Evolutionary conservation across 1,140 invertebrate genomes (phyloP), one percentile per base, ranked within the genome.

Genomic region (Meloidogyne exigua): DNA sequence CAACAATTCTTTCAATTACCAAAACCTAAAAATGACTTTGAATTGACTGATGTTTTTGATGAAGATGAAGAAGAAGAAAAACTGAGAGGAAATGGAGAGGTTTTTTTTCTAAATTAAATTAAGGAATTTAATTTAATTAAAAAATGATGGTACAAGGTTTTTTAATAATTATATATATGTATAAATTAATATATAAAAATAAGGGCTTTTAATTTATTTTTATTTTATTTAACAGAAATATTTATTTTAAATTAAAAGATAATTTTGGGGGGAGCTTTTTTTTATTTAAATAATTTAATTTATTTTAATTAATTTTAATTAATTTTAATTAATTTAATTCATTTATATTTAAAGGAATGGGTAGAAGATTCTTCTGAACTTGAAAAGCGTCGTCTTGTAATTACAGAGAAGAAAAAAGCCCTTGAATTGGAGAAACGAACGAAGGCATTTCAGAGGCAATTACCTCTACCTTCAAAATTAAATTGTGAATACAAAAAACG

Each of bases 21-120:
- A 5, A 87, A 91, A 32, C 96, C 97, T 0, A 92, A 93, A 77
- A 98, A 99, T 88, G 96, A 99, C 89, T 99, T 96, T 89, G 96
- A 99, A 89, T 96, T 99, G 63, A 92, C 98, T 12, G 94, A 95
- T 0, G 94, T 96, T 28, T 90, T 90, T 15, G 91, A 83, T 70
- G 84, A 81, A 23, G 78, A 68, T 18, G 74, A 69, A 7, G 75
- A 78, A 87, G 82, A 0, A 80, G 89, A 18, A 82, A 15, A 18
- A 82, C 9, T 57, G 18, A 57, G 18, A 18, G 42, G 15, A 44
- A 18, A 44, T 44, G 42, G 49, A 57, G 49, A 57, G 18, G 49
- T n/a, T n/a, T n/a, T 57, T 57, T n/a, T 49, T 15, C 21, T 57
- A 57, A 57, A n/a, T 57, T 57, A 15, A 57, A n/a, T n/a, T 32